Conservation (phyloP, 2,888 invertebrate genomes). For the Spodoptera picta region DNA sequence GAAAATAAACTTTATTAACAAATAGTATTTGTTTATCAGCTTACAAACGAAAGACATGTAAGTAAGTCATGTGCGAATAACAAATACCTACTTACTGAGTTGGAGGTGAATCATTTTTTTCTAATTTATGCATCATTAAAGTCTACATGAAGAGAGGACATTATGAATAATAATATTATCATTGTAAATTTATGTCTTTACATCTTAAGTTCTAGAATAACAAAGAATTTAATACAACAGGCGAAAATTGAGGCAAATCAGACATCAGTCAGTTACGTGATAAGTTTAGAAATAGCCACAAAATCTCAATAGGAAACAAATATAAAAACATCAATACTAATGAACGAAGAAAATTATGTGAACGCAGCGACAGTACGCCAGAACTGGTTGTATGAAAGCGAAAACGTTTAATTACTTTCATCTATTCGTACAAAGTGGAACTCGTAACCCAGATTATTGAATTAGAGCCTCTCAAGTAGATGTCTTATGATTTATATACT, state of each 20-base stretch:
- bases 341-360: conserved; percentile 48
- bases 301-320: conserved; percentile 1
- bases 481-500: conserved; percentile 54
- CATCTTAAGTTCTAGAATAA: conserved; percentile 3
- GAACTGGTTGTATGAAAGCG: conserved; percentile 79
- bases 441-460: conserved; percentile 67
- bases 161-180: conserved; percentile 7
- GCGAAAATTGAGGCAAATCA: conserved; percentile 1
- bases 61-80: conserved; percentile 19
- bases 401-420: conserved; percentile 82
- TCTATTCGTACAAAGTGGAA: conserved; percentile 69
- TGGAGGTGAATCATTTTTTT: conserved; percentile 36
- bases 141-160: conserved; percentile 9
- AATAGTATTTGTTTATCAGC: conserved; percentile 22
- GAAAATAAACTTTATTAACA: conserved; percentile 37
- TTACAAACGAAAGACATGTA: conserved; percentile 37
- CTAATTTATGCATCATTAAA: conserved; percentile 33
- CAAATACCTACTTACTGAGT: conserved; percentile 28
- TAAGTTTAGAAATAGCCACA: neutral
- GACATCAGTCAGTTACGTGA: neutral
- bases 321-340: conserved; percentile 23
- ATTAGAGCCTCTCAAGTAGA: conserved; percentile 48
- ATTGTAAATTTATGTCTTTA: neutral
- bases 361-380: conserved; percentile 53
- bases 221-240: neutral